A percentile compares a stretch with the other conserved stretches of the same genome.
Evolutionary conservation across 2,888 invertebrate genomes (phyloP).

Genomic region (Scrobipalpa atriplicella): DNA sequence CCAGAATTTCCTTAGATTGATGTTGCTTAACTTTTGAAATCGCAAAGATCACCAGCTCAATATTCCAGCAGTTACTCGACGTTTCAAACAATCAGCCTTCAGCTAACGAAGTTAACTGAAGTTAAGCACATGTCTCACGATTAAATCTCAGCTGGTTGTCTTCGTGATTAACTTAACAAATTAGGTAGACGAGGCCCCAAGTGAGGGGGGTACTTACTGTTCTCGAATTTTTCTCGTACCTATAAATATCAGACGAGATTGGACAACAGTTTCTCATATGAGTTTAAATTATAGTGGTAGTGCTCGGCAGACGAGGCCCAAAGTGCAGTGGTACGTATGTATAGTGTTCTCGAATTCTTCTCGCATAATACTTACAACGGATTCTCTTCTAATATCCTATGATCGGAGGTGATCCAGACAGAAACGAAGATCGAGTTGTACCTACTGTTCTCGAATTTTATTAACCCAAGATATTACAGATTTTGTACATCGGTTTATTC

Average conservation of each 20-base stretch:
- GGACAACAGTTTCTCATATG: too few relatives aligned
- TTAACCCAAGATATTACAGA: too few relatives aligned
- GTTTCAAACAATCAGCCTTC: slow-evolving; percentile 8
- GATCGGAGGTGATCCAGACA: too few relatives aligned
- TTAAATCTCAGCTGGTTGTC: slow-evolving; percentile 35
- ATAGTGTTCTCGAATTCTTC: too few relatives aligned
- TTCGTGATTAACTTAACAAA: slow-evolving; percentile 37
- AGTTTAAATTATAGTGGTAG: too few relatives aligned
- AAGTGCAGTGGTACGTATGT: slow-evolving; percentile 21
- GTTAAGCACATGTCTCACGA: slow-evolving; percentile 27
- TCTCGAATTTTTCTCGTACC: too few relatives aligned
- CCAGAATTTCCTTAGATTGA: background rate
- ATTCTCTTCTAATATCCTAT: too few relatives aligned
- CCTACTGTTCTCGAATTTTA: too few relatives aligned
- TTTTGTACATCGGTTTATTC: too few relatives aligned
- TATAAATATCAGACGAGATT: too few relatives aligned
- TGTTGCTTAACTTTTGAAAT: background rate
- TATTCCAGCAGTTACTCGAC: background rate
- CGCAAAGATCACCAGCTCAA: background rate
- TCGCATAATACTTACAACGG: too few relatives aligned
- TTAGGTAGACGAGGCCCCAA: slow-evolving; percentile 34
- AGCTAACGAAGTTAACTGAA: slow-evolving; percentile 11
- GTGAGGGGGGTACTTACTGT: background rate
- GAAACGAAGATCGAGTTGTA: too few relatives aligned
- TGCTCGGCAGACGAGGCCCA: slow-evolving; percentile 32